phyloP scores from a whole-genome alignment of 2,797 vertebrate species.

The Chiroxiphia lanceolata region DNA sequence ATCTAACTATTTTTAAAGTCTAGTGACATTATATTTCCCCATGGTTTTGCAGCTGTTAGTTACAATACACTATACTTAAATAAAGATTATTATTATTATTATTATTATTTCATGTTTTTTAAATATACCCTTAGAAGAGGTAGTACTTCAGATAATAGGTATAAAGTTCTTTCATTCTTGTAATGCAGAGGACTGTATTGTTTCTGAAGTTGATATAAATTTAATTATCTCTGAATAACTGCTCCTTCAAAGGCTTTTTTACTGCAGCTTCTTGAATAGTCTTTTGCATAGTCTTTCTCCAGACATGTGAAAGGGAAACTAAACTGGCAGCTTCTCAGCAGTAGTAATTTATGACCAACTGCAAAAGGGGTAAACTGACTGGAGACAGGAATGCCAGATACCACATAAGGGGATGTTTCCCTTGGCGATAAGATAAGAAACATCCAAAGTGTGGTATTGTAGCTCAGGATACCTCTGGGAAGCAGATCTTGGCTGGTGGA shows the following conservation, averaged over 20 bases:
- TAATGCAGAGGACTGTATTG: background rate
- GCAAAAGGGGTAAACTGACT: background rate
- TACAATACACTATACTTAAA: background rate
- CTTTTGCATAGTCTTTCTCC: background rate
- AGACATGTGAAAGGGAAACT: background rate
- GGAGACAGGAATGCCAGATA: background rate
- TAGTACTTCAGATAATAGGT: background rate
- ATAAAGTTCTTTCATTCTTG: background rate
- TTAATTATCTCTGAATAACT: background rate
- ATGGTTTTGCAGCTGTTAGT: background rate
- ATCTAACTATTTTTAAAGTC: background rate
- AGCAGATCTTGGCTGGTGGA: background rate
- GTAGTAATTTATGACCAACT: background rate
- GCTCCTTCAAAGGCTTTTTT: background rate
- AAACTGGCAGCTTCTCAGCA: background rate
- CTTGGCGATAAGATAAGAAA: background rate
- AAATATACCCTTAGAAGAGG: background rate
- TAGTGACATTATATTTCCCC: background rate
- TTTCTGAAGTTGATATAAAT: background rate
- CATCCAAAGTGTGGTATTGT: background rate
- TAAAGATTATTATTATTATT: background rate
- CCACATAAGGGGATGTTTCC: background rate
- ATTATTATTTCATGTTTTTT: background rate
- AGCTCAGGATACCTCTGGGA: background rate
- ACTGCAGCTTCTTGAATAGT: background rate